phyloP scores from a whole-genome alignment of 2,888 invertebrate genomes.

The Synergus laeviventris region DNA sequence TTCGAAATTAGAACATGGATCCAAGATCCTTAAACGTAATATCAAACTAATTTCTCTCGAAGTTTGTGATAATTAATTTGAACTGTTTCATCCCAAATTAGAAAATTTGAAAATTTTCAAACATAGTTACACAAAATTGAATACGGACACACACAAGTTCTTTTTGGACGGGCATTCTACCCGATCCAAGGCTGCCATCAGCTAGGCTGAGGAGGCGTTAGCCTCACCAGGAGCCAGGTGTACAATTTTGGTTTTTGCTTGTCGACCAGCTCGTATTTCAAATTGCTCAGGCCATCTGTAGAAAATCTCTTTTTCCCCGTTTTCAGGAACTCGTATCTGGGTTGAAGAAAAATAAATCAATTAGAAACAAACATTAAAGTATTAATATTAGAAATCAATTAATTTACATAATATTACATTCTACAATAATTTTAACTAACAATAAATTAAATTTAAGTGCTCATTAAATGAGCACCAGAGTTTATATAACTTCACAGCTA shows the following conservation, averaged over 20 bases:
- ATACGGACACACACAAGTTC: background rate
- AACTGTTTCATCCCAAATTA: background rate
- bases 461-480: background rate
- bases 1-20: no score
- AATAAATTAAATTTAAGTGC: no score
- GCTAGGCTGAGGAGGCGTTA: conserved; percentile 82
- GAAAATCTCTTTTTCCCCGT: conserved; percentile 89
- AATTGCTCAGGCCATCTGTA: conserved; percentile 91
- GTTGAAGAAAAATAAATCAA: conserved; percentile 62
- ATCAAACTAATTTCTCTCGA: background rate
- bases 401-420: no score
- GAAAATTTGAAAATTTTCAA: background rate
- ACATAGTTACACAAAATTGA: background rate
- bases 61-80: background rate
- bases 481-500: no score
- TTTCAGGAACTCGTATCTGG: conserved; percentile 89
- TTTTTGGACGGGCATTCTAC: conserved; percentile 53
- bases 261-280: conserved; percentile 86
- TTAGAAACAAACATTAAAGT: background rate
- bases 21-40: background rate
- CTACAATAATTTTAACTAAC: no score
- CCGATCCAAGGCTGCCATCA: conserved; percentile 80
- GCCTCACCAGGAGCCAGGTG: conserved; percentile 89
- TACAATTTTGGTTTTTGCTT: conserved; percentile 85
- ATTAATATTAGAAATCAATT: background rate